phyloP scores from a whole-genome alignment of 2,797 vertebrate species.

The Paguma larvata region DNA sequence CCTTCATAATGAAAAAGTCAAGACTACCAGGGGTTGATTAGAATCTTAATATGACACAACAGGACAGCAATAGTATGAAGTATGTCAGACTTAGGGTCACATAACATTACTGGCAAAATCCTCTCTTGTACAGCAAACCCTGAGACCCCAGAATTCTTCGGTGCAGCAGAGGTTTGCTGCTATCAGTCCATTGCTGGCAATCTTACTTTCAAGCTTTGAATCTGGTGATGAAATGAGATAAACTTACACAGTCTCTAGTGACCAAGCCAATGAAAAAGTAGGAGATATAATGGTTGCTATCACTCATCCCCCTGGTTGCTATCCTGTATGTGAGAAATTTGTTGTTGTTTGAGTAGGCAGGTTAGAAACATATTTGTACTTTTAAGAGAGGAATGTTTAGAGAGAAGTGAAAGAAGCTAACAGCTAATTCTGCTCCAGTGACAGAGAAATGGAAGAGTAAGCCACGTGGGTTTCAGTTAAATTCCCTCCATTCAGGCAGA shows the following conservation, averaged over 20 bases:
- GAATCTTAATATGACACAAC: background rate
- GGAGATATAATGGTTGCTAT: background rate
- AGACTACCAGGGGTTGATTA: background rate
- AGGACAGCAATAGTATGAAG: background rate
- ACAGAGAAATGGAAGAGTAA: background rate
- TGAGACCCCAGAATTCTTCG: background rate
- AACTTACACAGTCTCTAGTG: background rate
- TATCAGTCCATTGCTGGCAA: background rate
- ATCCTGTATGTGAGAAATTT: background rate
- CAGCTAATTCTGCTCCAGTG: background rate
- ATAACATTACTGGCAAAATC: background rate
- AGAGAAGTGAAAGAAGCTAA: background rate
- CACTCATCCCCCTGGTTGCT: background rate
- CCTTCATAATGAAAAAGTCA: background rate
- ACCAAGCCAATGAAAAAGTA: background rate
- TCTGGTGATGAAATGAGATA: background rate
- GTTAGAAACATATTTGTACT: background rate
- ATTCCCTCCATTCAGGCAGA: background rate
- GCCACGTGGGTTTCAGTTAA: background rate
- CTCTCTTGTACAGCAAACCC: background rate
- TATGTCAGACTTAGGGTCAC: background rate
- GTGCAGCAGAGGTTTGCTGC: background rate
- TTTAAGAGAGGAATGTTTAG: background rate
- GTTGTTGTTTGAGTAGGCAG: background rate
- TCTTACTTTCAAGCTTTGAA: background rate